Conservation (phyloP, 2,888 invertebrate species). For the Stenodema calcarata region DNA sequence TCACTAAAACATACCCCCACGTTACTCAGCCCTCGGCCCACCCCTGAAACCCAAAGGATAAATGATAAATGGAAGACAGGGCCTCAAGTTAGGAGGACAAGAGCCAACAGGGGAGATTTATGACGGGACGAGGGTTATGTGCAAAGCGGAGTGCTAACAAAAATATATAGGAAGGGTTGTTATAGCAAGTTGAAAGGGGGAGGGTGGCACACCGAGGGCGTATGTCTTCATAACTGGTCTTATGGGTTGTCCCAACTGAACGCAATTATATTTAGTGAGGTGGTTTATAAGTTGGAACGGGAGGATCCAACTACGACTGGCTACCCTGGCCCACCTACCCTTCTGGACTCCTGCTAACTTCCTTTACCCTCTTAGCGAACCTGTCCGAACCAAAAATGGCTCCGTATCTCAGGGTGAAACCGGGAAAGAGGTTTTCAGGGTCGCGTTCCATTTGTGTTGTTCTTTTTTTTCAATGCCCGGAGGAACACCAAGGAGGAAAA, state of each 20-base stretch:
- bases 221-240: slow-evolving; percentile 41
- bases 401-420: background rate
- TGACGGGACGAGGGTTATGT: slow-evolving; percentile 38
- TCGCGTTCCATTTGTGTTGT: background rate
- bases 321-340: background rate
- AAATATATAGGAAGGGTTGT: slow-evolving; percentile 39
- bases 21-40: background rate
- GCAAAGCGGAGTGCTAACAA: slow-evolving; percentile 32
- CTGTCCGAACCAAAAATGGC: background rate
- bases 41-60: slow-evolving; percentile 14
- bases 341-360: background rate
- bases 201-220: background rate
- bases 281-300: slow-evolving; percentile 5
- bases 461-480: background rate
- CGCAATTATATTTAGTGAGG: slow-evolving; percentile 43
- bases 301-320: background rate
- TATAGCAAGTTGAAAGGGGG: slow-evolving; percentile 6
- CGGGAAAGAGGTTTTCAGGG: background rate
- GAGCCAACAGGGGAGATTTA: slow-evolving; percentile 40
- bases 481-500: background rate
- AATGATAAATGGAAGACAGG: slow-evolving; percentile 45
- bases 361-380: background rate
- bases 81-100: slow-evolving; percentile 40
- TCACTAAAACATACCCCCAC: background rate
- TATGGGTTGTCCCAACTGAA: slow-evolving; percentile 40